These are phyloP conservation scores for Chrysocyon brachyurus DNA, from an alignment of 2,797 vertebrate species.

Conservation along the genomic window DNA sequence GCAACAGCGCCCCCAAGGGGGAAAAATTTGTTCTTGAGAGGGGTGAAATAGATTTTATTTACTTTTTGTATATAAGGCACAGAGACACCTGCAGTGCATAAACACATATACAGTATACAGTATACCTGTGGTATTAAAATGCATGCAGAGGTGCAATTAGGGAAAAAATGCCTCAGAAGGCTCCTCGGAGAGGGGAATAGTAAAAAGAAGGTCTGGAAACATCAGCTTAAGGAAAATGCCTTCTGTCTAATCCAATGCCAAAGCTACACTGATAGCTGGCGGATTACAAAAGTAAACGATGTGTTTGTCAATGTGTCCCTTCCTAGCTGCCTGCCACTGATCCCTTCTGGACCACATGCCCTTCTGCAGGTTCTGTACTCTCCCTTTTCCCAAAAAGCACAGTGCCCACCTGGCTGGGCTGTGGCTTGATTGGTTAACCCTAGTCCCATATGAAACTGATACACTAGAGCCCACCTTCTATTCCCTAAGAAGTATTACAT, in stretches of 20 bases:
- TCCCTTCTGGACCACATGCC: neutral
- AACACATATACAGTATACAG: neutral
- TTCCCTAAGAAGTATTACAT: too few relatives aligned
- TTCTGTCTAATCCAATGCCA: neutral
- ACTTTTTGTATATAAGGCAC: neutral
- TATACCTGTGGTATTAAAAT: neutral
- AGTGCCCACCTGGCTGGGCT: neutral
- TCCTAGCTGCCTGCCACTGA: neutral
- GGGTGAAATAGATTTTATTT: neutral
- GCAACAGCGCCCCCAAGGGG: conserved; percentile 29
- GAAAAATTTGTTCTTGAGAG: neutral
- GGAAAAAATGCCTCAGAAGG: neutral
- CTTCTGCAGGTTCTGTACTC: neutral
- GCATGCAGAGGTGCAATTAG: neutral
- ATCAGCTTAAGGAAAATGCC: neutral
- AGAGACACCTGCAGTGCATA: neutral
- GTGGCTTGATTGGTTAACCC: neutral
- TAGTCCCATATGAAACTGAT: neutral
- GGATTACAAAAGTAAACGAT: neutral
- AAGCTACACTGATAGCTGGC: neutral
- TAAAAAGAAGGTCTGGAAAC: neutral
- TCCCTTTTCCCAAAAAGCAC: neutral
- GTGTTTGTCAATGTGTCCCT: rapidly evolving
- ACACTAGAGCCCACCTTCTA: neutral
- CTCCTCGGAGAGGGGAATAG: neutral